Evolutionary conservation across 2,797 vertebrate genomes (phyloP), one percentile per base, ranked within the genome.

Genomic region (Hozukius guyotensis): DNA sequence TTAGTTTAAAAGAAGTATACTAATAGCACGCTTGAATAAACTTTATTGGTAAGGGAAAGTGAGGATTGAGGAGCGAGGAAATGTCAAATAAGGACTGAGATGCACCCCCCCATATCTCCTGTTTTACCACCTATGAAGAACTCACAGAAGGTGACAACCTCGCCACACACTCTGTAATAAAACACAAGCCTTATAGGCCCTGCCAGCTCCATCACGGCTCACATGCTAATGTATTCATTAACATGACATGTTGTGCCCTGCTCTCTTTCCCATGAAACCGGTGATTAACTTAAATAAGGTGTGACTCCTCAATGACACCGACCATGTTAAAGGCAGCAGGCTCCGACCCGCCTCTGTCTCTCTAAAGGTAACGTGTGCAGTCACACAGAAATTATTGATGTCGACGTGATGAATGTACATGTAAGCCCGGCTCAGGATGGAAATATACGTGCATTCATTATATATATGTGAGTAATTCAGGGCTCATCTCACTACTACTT

Each of bases 371-470:
- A 87, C 78, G 42, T 69, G 68, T 68, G 77, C 77, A 55, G 46
- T 74, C 75, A 66, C n/a, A 61, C 46, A 77, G 57, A 86, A 77
- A 82, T 84, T 14, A 81, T 81, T 84, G 59, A 88, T 82, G 75
- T 75, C 56, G 38, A 52, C 78, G 71, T 84, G 78, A 89, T 90
- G 88, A 88, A 91, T 77, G 68, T 75, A 75, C 79, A 78, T 66
- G 49, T 66, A 52, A 57, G 38, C 56, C 10, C 6, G 9, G 27
- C 61, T 62, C 31, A 8, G 61, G 42, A 75, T 70, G 67, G 68
- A 89, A 78, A 87, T 85, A 82, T 24, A 70, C 57, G 69, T 53
- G 9, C 67, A 81, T 83, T 69, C 34, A 86, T 89, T 86, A 78
- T 85, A 77, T 56, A 87, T 56, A 87, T 87, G 67, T 57, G 71